A percentile compares a stretch with the other conserved stretches of the same genome.
Evolutionary conservation across 1,140 invertebrate species (phyloP).

Genomic region (Phocides pigmalion): DNA sequence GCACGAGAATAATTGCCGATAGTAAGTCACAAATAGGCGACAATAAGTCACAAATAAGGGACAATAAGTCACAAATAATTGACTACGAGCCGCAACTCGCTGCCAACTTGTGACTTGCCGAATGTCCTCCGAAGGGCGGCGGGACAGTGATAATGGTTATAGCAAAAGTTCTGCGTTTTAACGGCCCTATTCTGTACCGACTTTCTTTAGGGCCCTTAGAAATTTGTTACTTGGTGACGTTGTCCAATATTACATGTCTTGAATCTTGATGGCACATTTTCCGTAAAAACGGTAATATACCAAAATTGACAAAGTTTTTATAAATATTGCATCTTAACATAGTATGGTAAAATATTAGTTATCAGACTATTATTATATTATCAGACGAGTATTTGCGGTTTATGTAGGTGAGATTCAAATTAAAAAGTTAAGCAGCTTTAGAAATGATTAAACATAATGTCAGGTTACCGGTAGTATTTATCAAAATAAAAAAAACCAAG

Average conservation of each 20-base stretch:
- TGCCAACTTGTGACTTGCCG: constrained; percentile 42
- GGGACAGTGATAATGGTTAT: constrained; percentile 77
- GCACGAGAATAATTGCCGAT: constrained; percentile 17
- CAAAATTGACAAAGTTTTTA: too few species aligned
- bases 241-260: neutral
- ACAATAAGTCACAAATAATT: constrained; percentile 31
- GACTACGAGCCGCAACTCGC: constrained; percentile 34
- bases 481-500: too few species aligned
- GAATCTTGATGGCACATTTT: too few species aligned
- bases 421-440: too few species aligned
- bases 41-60: constrained; percentile 22
- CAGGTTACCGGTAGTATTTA: too few species aligned
- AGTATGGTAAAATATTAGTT: too few species aligned
- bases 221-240: constrained; percentile 17
- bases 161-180: constrained; percentile 68
- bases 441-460: too few species aligned
- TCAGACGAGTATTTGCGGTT: too few species aligned
- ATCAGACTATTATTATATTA: too few species aligned
- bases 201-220: constrained; percentile 24
- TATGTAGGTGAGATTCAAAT: too few species aligned
- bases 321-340: too few species aligned
- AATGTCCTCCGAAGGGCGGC: constrained; percentile 54
- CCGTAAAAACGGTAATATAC: too few species aligned
- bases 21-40: constrained; percentile 18
- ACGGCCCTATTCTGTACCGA: constrained; percentile 55